A percentile compares a stretch with the other conserved stretches of the same genome.
Conservation (phyloP, 2,113 vertebrate genomes). For the Lepisosteus osseus region DNA sequence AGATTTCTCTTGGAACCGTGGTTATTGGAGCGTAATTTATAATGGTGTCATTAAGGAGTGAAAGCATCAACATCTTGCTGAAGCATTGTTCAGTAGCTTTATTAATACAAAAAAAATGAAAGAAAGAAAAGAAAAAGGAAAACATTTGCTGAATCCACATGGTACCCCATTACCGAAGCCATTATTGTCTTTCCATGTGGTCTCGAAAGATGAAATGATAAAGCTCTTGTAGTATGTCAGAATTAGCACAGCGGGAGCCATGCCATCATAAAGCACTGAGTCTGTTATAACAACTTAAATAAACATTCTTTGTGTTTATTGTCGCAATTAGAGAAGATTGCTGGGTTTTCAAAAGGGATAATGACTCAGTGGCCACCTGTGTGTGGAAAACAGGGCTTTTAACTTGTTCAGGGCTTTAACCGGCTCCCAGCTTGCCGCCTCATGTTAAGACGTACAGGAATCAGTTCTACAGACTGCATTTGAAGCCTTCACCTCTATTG, state of each 20-base stretch:
- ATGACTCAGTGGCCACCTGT: constrained; percentile 41
- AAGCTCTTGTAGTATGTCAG: constrained; percentile 33
- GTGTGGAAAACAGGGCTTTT: constrained; percentile 41
- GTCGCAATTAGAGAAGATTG: constrained; percentile 64
- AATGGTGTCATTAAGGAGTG: background rate
- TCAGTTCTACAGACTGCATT: too few species aligned
- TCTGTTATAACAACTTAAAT: constrained; percentile 59
- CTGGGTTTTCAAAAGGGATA: constrained; percentile 54
- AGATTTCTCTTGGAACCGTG: background rate
- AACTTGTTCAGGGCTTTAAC: constrained; percentile 27
- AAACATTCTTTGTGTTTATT: constrained; percentile 57
- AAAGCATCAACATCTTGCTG: background rate
- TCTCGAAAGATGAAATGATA: background rate
- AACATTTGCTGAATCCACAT: constrained; percentile 17
- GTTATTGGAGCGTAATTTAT: background rate
- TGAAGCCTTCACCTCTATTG: too few species aligned
- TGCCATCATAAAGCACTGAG: constrained; percentile 47
- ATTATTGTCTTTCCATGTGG: constrained; percentile 15
- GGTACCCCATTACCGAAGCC: constrained; percentile 19
- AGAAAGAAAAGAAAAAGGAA: constrained; percentile 3
- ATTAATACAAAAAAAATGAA: background rate
- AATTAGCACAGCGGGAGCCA: constrained; percentile 46
- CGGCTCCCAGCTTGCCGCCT: background rate
- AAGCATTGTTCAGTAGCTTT: background rate
- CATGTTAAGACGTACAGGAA: background rate